Evolutionary conservation across 2,797 vertebrate genomes (phyloP).

Genomic region (Hippopotamyrus pictus): DNA sequence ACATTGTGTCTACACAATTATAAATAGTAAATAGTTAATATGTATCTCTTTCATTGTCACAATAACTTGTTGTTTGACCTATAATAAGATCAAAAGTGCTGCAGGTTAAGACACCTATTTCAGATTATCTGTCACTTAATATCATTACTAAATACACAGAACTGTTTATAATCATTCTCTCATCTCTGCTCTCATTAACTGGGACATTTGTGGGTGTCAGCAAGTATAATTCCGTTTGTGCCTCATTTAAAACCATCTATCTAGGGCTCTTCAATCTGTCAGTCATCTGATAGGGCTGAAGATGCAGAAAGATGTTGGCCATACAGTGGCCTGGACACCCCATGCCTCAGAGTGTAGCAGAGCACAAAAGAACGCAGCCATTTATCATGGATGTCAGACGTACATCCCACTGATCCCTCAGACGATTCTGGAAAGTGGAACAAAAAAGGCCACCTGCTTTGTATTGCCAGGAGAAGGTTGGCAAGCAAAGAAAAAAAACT

Average conservation of each 20-base stretch:
- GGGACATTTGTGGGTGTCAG: background rate
- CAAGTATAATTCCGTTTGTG: slow-evolving; percentile 7
- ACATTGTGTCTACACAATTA: background rate
- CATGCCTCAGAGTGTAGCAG: background rate
- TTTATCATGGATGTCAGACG: slow-evolving; percentile 14
- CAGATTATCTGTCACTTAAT: background rate
- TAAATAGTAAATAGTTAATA: background rate
- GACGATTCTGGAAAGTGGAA: background rate
- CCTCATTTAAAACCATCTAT: slow-evolving; percentile 16
- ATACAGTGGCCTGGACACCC: background rate
- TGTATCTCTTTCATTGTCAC: background rate
- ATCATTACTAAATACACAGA: background rate
- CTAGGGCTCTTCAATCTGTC: slow-evolving; percentile 13
- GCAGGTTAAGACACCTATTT: background rate
- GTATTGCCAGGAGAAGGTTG: background rate
- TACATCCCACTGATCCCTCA: background rate
- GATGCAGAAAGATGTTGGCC: background rate
- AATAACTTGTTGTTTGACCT: background rate
- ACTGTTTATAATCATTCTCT: background rate
- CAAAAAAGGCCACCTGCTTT: background rate
- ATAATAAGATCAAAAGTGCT: background rate
- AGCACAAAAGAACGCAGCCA: background rate
- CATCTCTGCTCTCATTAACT: background rate
- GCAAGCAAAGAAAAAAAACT: background rate
- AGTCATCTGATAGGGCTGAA: slow-evolving; percentile 11